Evolutionary conservation across 2,888 invertebrate species (phyloP), one percentile per base, ranked within the genome.

Genomic region (Oligia latruncula): DNA sequence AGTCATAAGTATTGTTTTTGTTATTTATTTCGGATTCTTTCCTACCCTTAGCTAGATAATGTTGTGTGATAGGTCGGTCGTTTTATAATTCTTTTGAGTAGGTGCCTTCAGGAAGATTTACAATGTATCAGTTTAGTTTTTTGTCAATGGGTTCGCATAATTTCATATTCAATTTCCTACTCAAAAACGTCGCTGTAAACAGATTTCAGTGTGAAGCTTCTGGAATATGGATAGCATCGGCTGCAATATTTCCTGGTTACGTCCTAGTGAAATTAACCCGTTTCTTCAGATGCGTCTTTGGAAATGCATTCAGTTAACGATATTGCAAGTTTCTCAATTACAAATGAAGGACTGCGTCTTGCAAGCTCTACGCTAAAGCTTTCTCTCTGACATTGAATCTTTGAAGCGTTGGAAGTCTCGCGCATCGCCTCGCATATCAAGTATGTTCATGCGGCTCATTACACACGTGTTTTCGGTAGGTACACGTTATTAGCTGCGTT

Each of bases 401-500:
- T 68, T 29, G 43, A 68, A 77, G 62, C 52, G 40, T 58, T 13
- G 17, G 15, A 52, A 60, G 64, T 46, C 70, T 78, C 71, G 68
- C 62, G 52, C 72, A 77, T 72, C 23, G 77, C 62, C 23, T 60
- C 77, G 70, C 60, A 65, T 65, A 73, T 73, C 60, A 74, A 74
- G 70, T 78, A 67, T 64, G 66, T 78, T 82, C 74, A 67, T 86
- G 82, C 79, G 80, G 83, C 82, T 88, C 89, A 83, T 85, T 88
- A 87, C 79, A 80, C 86, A 87, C 75, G 70, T 81, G 87, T 77
- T 86, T 85, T 86, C 80, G 85, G 79, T 78, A 88, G 81, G 84
- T 83, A 86, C 76, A 80, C 80, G 85, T 91, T 92, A 93, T 94
- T 93, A 93, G 94, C 91, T 93, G 90, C 90, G 92, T 94, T 93